These are phyloP conservation scores for Catamblyrhynchus diadema DNA, from an alignment of 2,797 vertebrate genomes.

Conservation along the genomic window DNA sequence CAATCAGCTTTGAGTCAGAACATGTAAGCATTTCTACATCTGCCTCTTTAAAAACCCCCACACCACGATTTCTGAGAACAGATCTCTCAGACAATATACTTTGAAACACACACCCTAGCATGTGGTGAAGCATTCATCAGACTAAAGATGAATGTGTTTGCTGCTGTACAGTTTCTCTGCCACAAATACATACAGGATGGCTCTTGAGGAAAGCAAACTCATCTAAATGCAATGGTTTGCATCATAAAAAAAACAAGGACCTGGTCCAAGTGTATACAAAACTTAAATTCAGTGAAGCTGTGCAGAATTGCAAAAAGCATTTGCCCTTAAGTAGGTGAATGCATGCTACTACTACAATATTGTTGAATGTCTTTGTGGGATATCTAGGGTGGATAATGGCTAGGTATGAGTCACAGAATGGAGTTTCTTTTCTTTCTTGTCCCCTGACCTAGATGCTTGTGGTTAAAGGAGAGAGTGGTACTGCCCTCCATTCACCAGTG, in stretches of 20 bases:
- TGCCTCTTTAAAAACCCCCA: not conserved
- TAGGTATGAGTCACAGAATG: not conserved
- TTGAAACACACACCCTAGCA: slow-evolving; percentile 18
- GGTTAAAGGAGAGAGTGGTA: not conserved
- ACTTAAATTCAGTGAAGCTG: not conserved
- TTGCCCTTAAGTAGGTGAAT: not conserved
- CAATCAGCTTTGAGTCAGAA: not conserved
- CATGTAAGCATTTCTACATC: not conserved
- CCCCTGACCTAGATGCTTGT: not conserved
- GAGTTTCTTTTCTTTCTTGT: not conserved
- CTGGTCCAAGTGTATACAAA: not conserved
- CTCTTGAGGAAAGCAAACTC: not conserved
- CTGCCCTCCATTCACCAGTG: not conserved
- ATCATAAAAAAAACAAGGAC: not conserved
- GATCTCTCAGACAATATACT: slow-evolving; percentile 18
- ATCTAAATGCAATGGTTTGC: not conserved
- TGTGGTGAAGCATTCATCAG: not conserved
- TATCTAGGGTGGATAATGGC: not conserved
- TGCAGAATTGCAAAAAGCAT: not conserved
- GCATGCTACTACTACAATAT: not conserved
- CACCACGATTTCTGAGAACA: not conserved
- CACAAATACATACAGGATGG: not conserved
- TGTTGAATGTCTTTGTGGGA: not conserved
- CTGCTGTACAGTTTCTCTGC: not conserved
- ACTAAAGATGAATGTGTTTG: slow-evolving; percentile 23